phyloP scores from a whole-genome alignment of 2,797 vertebrate genomes.

The Brachyalestes nurse region DNA sequence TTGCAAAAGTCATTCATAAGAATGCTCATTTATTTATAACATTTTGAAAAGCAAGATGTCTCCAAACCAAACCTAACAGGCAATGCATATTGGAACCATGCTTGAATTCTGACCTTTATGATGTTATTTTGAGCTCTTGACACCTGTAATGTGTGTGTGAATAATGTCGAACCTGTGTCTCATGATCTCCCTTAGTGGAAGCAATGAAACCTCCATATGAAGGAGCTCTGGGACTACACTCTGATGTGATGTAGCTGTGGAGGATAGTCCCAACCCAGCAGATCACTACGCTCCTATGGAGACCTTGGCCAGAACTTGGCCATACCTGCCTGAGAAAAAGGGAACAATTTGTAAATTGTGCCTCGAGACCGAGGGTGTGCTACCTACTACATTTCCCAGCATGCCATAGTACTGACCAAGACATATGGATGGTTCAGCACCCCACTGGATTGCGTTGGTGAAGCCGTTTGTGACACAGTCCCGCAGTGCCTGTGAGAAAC shows the following conservation, averaged over 20 bases:
- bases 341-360: conserved; percentile 20
- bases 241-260: conserved; percentile 3
- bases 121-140: neutral
- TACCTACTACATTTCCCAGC: neutral
- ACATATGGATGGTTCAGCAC: neutral
- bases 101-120: no score
- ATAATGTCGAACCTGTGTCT: conserved; percentile 16
- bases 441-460: neutral
- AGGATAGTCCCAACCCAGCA: neutral
- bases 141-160: neutral
- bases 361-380: neutral
- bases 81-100: no score
- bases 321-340: conserved; percentile 10
- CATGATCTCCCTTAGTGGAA: conserved; percentile 80
- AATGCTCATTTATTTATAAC: neutral
- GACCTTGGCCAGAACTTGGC: conserved; percentile 53
- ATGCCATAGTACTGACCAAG: neutral
- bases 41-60: no score
- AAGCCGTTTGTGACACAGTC: neutral
- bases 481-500: conserved; percentile 1
- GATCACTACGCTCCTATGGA: conserved; percentile 21
- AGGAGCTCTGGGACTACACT: conserved; percentile 74
- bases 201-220: conserved; percentile 92
- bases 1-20: neutral
- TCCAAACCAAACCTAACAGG: no score